These are phyloP conservation scores for Atractosteus spatula DNA, from an alignment of 2,113 vertebrate species.

Conservation along the genomic window DNA sequence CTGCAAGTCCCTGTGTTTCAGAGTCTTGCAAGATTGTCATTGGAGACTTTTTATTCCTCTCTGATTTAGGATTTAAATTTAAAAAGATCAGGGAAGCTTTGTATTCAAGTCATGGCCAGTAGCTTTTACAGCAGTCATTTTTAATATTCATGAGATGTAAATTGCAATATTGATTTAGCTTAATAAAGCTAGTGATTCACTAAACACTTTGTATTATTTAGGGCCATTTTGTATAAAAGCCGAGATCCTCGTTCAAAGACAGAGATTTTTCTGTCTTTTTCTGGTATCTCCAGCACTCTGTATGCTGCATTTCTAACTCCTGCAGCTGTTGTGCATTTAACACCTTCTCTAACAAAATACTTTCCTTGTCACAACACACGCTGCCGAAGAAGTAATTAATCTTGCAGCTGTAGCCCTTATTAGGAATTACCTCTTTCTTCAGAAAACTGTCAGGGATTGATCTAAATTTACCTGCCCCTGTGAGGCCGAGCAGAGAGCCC, in stretches of 20 bases:
- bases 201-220: constrained; percentile 25
- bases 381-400: no score
- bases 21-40: no score
- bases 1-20: no score
- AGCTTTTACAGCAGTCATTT: constrained; percentile 38
- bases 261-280: neutral
- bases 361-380: no score
- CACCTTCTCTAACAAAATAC: neutral
- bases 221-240: constrained; percentile 20
- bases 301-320: constrained; percentile 16
- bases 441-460: neutral
- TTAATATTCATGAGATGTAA: constrained; percentile 43
- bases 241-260: constrained; percentile 7
- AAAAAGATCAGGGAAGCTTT: constrained; percentile 43
- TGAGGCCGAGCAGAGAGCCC: no score
- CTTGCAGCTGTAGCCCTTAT: no score
- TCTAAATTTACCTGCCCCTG: neutral
- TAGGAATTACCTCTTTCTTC: neutral
- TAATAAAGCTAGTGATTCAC: neutral
- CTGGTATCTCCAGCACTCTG: constrained; percentile 12
- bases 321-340: constrained; percentile 22
- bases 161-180: neutral
- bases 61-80: constrained; percentile 47
- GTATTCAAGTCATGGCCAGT: constrained; percentile 56
- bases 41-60: constrained; percentile 36